phyloP scores from a whole-genome alignment of 2,888 invertebrate genomes.

The Azorinus chamasolen region DNA sequence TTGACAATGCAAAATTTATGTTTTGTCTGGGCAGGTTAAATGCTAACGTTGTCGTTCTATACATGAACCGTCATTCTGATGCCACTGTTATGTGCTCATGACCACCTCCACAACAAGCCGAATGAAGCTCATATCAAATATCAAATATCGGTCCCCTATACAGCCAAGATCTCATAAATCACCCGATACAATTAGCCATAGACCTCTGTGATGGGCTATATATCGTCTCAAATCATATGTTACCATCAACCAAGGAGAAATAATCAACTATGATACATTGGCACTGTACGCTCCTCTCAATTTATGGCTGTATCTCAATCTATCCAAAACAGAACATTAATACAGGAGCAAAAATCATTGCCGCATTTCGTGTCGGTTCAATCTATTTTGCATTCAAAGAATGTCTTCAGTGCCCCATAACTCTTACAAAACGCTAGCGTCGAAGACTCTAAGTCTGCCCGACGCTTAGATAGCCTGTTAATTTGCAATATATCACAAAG shows the following conservation, averaged over 20 bases:
- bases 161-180: conserved; percentile 57
- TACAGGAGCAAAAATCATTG: conserved; percentile 65
- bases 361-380: conserved; percentile 64
- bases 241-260: conserved; percentile 49
- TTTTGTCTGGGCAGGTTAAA: too few relatives aligned
- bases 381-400: conserved; percentile 69
- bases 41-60: too few relatives aligned
- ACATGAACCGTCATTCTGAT: too few relatives aligned
- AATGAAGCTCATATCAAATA: too few relatives aligned
- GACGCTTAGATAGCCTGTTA: conserved; percentile 68
- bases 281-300: conserved; percentile 39
- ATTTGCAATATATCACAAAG: conserved; percentile 68
- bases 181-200: conserved; percentile 63
- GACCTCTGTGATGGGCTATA: conserved; percentile 61
- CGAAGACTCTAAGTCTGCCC: conserved; percentile 61
- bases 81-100: too few relatives aligned
- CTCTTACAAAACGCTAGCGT: conserved; percentile 64
- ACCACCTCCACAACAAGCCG: too few relatives aligned
- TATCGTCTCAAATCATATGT: conserved; percentile 61
- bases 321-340: conserved; percentile 63
- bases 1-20: too few relatives aligned
- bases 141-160: too few relatives aligned
- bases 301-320: conserved; percentile 67
- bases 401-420: conserved; percentile 60
- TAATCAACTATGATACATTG: conserved; percentile 60